Evolutionary conservation across 2,888 invertebrate genomes (phyloP), one percentile per base, ranked within the genome.

Genomic region (Micoletzkya japonica): DNA sequence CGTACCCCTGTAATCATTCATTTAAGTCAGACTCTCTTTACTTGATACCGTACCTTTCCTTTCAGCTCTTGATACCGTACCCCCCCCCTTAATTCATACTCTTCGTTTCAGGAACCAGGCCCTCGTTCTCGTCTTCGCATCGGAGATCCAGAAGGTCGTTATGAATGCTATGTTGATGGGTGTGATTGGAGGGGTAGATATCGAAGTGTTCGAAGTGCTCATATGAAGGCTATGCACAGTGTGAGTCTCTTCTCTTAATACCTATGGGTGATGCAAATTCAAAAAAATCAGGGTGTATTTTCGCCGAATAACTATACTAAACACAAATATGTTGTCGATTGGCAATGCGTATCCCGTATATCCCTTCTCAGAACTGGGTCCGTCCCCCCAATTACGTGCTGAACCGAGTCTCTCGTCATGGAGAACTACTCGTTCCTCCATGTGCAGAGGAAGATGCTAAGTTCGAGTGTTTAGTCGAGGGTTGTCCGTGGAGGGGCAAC

Each of bases 401-500:
- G 20, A 30, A 70, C 56, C 50, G 78, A 30, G 73, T 76, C 24
- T 71, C 78, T 2, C 70, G 74, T 30, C 72, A 76, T 26, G 74
- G 72, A 17, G 67, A 60, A 7, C 68, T 73, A 6, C 50, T 76
- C 14, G 36, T 71, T 56, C 70, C 74, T 4, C 63, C 70, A 0
- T 28, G 20, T 28, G 20, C 44, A 0, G 36, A 69, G 0, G 66
- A 73, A 17, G 32, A 59, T 7, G 75, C 78, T 7, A 70, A 70
- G 4, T 74, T 72, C 39, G 59, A 60, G 2, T 79, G 79, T 66
- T 14, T n/a, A 0, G 74, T 79, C 0, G 70, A 69, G 3, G 77
- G 76, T 44, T 79, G 79, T 59, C 44, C 61, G 6, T 79, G 79
- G 79, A 70, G 72, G 30, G 79, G 79, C 7, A 76, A 77, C 44